Conservation (phyloP, 2,113 vertebrate species). For the Cettia cetti region DNA sequence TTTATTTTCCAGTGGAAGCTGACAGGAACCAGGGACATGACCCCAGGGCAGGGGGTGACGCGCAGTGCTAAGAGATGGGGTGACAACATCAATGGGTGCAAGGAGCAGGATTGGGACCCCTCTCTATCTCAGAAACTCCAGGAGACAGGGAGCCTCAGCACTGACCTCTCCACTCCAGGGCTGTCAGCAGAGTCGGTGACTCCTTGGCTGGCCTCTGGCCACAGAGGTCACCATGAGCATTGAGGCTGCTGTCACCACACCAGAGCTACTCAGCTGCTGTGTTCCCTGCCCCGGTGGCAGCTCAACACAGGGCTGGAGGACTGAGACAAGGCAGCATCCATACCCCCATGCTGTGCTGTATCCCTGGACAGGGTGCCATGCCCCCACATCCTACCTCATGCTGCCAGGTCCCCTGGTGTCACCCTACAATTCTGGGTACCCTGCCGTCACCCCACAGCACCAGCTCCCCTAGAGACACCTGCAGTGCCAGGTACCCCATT, state of each 20-base stretch:
- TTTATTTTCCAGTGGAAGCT: background rate
- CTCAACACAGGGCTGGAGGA: background rate
- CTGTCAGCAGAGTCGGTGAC: accelerated
- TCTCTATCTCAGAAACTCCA: background rate
- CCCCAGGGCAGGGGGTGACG: background rate
- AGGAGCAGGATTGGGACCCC: background rate
- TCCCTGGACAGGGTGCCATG: accelerated
- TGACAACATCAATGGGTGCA: background rate
- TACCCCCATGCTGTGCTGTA: too few relatives aligned
- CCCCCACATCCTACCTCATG: accelerated
- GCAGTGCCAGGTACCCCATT: background rate
- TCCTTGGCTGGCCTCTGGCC: background rate
- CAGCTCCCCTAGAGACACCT: background rate
- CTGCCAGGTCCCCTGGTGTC: background rate
- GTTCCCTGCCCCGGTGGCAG: background rate
- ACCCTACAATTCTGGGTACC: background rate
- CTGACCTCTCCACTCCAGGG: too few relatives aligned
- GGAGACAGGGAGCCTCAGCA: background rate
- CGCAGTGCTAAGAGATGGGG: background rate
- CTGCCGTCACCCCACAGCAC: background rate
- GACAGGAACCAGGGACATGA: background rate
- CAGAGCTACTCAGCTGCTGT: background rate
- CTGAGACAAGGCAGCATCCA: background rate
- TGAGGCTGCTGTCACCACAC: background rate
- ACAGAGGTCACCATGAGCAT: background rate